Evolutionary conservation across 2,113 vertebrate genomes (phyloP).

Genomic region (Triplophysa tibetana): DNA sequence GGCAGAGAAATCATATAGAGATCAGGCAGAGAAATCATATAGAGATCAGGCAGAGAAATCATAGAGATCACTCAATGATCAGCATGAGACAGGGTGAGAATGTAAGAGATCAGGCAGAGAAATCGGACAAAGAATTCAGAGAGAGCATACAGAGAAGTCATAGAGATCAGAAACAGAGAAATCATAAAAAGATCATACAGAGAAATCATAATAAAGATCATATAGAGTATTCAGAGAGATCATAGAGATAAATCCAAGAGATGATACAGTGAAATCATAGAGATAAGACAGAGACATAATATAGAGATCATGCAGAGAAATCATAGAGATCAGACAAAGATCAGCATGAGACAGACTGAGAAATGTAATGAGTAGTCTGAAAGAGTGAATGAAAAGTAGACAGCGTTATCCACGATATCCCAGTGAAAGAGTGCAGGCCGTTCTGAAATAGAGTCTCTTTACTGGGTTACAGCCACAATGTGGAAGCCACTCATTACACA

Average conservation of each 20-base stretch:
- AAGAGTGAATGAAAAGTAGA: not conserved
- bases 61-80: too few relatives aligned
- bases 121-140: not conserved
- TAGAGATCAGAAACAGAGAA: not conserved
- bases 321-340: too few relatives aligned
- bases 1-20: not conserved
- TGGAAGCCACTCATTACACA: constrained; percentile 78
- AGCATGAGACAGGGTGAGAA: too few relatives aligned
- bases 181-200: not conserved
- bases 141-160: not conserved
- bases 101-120: not conserved
- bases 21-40: not conserved
- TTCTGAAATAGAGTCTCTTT: constrained; percentile 75
- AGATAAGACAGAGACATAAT: not conserved
- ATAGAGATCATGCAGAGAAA: not conserved
- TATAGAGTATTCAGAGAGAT: not conserved
- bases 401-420: not conserved
- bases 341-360: too few relatives aligned
- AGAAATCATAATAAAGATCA: not conserved
- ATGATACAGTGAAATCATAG: not conserved
- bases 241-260: not conserved
- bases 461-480: constrained; percentile 70
- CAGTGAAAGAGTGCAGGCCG: constrained; percentile 63
- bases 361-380: not conserved
- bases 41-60: too few relatives aligned